These are phyloP conservation scores for Clupea harengus DNA, from an alignment of 2,113 vertebrate species.

Conservation along the genomic window DNA sequence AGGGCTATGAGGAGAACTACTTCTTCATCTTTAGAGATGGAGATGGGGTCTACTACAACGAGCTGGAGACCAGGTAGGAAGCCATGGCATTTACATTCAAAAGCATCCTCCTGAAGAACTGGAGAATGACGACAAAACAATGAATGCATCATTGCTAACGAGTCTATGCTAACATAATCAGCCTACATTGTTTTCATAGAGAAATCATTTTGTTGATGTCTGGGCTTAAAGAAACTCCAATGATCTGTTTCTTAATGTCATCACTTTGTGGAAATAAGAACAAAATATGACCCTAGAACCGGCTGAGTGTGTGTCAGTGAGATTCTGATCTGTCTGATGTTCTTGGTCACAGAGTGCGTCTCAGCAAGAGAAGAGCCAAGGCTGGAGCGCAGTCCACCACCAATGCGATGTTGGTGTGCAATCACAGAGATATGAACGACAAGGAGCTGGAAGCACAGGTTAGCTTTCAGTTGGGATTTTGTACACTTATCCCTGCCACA, in stretches of 20 bases:
- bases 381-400: conserved; percentile 88
- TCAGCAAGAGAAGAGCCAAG: conserved; percentile 90
- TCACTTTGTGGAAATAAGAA: background rate
- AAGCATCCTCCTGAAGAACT: background rate
- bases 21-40: conserved; percentile 95
- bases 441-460: conserved; percentile 93
- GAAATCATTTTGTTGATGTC: background rate
- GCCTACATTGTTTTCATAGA: background rate
- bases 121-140: background rate
- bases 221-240: background rate
- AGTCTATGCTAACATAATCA: background rate
- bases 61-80: conserved; percentile 88
- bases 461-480: conserved; percentile 5
- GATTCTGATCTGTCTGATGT: background rate
- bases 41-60: conserved; percentile 93
- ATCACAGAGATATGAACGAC: conserved; percentile 94
- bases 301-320: background rate
- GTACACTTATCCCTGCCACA: no score
- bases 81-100: background rate
- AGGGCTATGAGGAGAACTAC: conserved; percentile 95
- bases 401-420: conserved; percentile 89
- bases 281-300: background rate
- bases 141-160: background rate
- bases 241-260: background rate
- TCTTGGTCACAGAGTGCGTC: conserved; percentile 76